Conservation (phyloP, 2,797 vertebrate species). For the Allobates femoralis region DNA sequence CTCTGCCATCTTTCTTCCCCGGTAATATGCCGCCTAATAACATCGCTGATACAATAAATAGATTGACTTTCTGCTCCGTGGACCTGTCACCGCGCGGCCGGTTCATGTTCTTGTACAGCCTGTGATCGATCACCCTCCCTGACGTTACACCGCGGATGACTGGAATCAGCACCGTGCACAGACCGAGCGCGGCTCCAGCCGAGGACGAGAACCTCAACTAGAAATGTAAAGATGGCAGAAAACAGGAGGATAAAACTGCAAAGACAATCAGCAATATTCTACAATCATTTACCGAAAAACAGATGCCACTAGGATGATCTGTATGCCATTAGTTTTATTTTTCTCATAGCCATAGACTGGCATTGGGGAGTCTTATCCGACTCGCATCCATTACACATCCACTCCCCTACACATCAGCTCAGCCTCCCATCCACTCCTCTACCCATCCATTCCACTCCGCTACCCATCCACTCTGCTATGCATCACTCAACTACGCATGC, state of each 20-base stretch:
- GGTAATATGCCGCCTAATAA: neutral
- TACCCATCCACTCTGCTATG: too few relatives aligned
- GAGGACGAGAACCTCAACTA: neutral
- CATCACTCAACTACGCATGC: too few relatives aligned
- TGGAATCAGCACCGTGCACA: neutral
- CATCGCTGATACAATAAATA: neutral
- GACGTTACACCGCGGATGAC: neutral
- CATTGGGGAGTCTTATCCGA: too few relatives aligned
- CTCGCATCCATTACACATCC: too few relatives aligned
- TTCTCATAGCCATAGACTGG: too few relatives aligned
- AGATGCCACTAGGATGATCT: too few relatives aligned
- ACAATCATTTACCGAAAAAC: too few relatives aligned
- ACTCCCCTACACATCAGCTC: too few relatives aligned
- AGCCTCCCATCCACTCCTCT: too few relatives aligned
- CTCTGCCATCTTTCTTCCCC: neutral
- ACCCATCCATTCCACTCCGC: too few relatives aligned
- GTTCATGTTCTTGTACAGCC: neutral
- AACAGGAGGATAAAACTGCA: neutral
- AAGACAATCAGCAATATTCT: too few relatives aligned
- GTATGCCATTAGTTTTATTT: too few relatives aligned
- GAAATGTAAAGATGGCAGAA: neutral
- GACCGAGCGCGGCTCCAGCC: neutral
- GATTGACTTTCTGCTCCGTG: slow-evolving; percentile 3
- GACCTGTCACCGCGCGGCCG: neutral
- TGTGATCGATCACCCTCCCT: neutral